Percentiles rank a stretch among this genome's conserved stretches.
phyloP scores from a whole-genome alignment of 2,888 invertebrate species.

The Seladonia tumulorum region DNA sequence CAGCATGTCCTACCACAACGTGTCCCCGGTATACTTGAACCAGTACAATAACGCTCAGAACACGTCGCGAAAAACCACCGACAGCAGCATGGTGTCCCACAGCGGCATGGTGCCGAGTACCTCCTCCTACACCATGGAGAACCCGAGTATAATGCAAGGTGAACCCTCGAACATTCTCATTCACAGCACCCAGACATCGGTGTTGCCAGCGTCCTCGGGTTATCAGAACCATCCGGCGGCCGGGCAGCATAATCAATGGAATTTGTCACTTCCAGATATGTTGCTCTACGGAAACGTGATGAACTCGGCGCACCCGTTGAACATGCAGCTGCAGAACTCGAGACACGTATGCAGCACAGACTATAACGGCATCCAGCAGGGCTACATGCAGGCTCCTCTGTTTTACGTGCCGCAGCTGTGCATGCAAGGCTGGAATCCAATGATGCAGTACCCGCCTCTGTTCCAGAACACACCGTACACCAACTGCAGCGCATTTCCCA shows the following conservation, averaged over 20 bases:
- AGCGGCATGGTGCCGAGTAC: conserved; percentile 29
- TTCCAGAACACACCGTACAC: conserved; percentile 50
- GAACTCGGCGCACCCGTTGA: conserved; percentile 35
- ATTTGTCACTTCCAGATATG: conserved; percentile 37
- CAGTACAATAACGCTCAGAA: conserved; percentile 46
- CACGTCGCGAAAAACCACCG: conserved; percentile 34
- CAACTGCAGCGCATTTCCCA: conserved; percentile 38
- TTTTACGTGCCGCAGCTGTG: conserved; percentile 50
- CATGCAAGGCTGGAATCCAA: conserved; percentile 65
- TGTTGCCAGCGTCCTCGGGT: conserved; percentile 41
- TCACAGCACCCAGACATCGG: conserved; percentile 47
- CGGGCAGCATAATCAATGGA: conserved; percentile 54
- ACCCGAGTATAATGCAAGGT: conserved; percentile 46
- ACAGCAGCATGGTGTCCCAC: conserved; percentile 33
- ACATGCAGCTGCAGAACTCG: conserved; percentile 51
- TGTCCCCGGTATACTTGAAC: conserved; percentile 46
- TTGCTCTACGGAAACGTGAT: conserved; percentile 50
- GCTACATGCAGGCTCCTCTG: conserved; percentile 53
- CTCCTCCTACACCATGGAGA: conserved; percentile 37
- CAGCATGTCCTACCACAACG: conserved; percentile 33
- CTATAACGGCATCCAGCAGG: conserved; percentile 41
- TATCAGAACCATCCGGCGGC: conserved; percentile 41
- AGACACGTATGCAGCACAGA: conserved; percentile 37
- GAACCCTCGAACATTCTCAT: conserved; percentile 41
- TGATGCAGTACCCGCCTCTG: conserved; percentile 55